These are phyloP conservation scores for Pelvicachromis taeniatus DNA, from an alignment of 2,113 vertebrate species.

Conservation along the genomic window DNA sequence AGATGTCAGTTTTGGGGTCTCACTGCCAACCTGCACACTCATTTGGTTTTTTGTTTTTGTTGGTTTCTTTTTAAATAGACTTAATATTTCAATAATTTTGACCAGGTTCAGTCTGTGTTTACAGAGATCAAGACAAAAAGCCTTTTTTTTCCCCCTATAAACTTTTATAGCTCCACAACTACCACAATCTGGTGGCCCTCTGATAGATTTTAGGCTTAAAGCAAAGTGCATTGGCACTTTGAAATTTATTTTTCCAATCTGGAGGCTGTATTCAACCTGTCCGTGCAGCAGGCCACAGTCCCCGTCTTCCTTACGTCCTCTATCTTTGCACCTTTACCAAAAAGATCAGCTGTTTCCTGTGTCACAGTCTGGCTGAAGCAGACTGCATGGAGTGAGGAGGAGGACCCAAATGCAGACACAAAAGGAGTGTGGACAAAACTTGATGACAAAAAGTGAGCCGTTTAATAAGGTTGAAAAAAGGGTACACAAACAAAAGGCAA, in stretches of 20 bases:
- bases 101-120: background rate
- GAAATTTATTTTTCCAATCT: background rate
- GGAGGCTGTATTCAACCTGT: background rate
- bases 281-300: background rate
- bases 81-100: no score
- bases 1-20: no score
- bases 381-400: no score
- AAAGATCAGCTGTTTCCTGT: background rate
- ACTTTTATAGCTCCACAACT: background rate
- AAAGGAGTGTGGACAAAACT: no score
- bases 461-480: no score
- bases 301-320: background rate
- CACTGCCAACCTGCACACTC: no score
- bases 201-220: background rate
- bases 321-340: background rate
- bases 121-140: background rate
- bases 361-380: no score
- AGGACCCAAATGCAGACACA: no score
- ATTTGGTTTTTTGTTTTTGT: no score
- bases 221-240: background rate
- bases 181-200: background rate
- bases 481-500: no score
- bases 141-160: background rate
- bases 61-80: no score
- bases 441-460: no score